These are phyloP conservation scores for Tetragonula clypearis DNA, from an alignment of 1,140 invertebrate species.

Conservation along the genomic window DNA sequence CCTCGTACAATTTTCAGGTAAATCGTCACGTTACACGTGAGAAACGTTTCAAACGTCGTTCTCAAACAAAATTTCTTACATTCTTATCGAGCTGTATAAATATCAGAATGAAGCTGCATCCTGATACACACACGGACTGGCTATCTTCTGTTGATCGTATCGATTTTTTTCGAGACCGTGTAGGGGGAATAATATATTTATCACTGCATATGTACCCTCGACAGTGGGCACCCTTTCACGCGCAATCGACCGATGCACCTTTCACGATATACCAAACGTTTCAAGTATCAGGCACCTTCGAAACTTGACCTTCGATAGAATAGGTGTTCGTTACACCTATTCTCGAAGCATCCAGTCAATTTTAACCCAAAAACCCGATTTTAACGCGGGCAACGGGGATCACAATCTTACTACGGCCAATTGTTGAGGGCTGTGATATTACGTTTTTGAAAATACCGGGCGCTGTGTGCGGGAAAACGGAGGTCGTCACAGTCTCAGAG, in stretches of 20 bases:
- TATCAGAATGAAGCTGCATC: not conserved
- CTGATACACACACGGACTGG: not conserved
- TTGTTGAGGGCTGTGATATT: too few relatives aligned
- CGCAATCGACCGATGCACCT: constrained; percentile 25
- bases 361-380: not conserved
- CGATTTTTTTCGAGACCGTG: not conserved
- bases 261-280: constrained; percentile 15
- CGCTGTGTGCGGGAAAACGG: too few relatives aligned
- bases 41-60: not conserved
- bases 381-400: not conserved
- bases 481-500: too few relatives aligned
- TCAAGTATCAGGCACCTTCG: constrained; percentile 21
- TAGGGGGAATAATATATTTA: constrained; percentile 29
- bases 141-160: not conserved
- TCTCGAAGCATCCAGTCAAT: not conserved
- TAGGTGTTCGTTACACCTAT: not conserved
- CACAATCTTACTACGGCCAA: too few relatives aligned
- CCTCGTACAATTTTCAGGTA: not conserved
- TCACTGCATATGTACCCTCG: constrained; percentile 25
- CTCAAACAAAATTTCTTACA: not conserved
- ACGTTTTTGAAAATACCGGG: too few relatives aligned
- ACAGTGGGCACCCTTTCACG: constrained; percentile 29
- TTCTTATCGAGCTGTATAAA: not conserved
- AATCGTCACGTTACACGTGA: not conserved
- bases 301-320: constrained; percentile 35